Percentiles rank a stretch among this genome's conserved stretches.
Evolutionary conservation across 1,140 invertebrate genomes (phyloP).

Genomic region (Oryzaephilus surinamensis): DNA sequence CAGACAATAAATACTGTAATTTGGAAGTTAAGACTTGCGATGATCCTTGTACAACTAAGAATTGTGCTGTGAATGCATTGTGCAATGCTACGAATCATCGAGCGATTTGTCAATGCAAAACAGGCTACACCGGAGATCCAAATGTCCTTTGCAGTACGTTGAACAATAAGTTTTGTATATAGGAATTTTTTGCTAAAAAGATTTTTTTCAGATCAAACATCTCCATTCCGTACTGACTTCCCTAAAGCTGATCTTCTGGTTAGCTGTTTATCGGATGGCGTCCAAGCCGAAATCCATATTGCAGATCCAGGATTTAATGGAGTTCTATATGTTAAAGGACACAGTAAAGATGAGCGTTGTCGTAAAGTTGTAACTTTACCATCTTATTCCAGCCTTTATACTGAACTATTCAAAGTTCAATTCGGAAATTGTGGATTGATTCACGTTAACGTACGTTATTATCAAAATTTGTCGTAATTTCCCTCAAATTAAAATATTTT

Average conservation of each 20-base stretch:
- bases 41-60: slow-evolving; percentile 58
- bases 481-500: background rate
- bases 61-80: slow-evolving; percentile 65
- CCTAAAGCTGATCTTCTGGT: slow-evolving; percentile 76
- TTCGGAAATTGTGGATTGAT: slow-evolving; percentile 87
- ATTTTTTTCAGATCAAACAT: slow-evolving; percentile 31
- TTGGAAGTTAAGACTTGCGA: slow-evolving; percentile 55
- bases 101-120: slow-evolving; percentile 65
- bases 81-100: slow-evolving; percentile 71
- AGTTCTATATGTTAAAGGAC: slow-evolving; percentile 86
- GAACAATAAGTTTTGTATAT: background rate
- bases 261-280: slow-evolving; percentile 81
- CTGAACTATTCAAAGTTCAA: slow-evolving; percentile 80
- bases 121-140: slow-evolving; percentile 58
- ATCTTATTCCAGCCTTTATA: slow-evolving; percentile 51
- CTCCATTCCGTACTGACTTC: slow-evolving; percentile 63
- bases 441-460: slow-evolving; percentile 84
- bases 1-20: slow-evolving; percentile 65
- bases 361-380: slow-evolving; percentile 65
- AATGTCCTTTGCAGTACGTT: slow-evolving; percentile 54
- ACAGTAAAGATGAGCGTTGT: slow-evolving; percentile 86
- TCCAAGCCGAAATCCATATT: slow-evolving; percentile 76
- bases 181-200: background rate
- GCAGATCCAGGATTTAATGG: slow-evolving; percentile 76
- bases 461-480: too few species aligned